Base-by-base conservation (phyloP, 1,140 invertebrate species). In the Bombus polaris region DNA sequence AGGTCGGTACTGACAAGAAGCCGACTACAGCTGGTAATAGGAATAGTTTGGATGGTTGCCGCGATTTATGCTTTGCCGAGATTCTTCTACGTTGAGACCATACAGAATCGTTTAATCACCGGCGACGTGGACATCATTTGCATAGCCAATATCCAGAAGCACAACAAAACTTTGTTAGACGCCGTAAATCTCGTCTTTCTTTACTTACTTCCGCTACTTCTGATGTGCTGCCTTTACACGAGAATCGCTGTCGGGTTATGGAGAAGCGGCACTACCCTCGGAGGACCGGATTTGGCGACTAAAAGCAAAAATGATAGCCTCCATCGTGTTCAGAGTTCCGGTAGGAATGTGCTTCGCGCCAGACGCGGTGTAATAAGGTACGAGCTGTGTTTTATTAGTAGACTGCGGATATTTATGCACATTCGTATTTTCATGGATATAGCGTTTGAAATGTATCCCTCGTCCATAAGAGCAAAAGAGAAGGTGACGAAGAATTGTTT, bases 31-130 rank as follows among this genome's bases (percentile, higher is more conserved):
- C 96, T 97, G 88, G 97, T 97, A 57, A 97, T 98, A 75, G 94
- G 96, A 22, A 96, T 96, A 10, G 97, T 98, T 18, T 98, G 97
- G 97, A 94, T 97, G 53, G 95, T 97, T 6, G 97, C 97, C 85
- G 97, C 97, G 1, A 94, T 97, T 0, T 98, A 98, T 94, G 97
- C 97, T 80, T 96, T 96, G 8, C 97, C 97, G 1, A 97, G 97
- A 89, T 97, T 98, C 89, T 96, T 97, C 78, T 97, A 96, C 95
- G 96, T 97, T 71, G 96, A 97, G 89, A 97, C 97, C 0, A 96
- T 97, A 71, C 96, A 95, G 28, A 96, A 97, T 81, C 94, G 95
- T 44, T 92, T 96, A 13, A 93, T 95, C 81, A 95, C 96, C 32
- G 96, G 96, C 0, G 95, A 95, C 79, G 95, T 95, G 86, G 97